Conservation (phyloP, 2,888 invertebrate genomes). For the Drosophila siamana region DNA sequence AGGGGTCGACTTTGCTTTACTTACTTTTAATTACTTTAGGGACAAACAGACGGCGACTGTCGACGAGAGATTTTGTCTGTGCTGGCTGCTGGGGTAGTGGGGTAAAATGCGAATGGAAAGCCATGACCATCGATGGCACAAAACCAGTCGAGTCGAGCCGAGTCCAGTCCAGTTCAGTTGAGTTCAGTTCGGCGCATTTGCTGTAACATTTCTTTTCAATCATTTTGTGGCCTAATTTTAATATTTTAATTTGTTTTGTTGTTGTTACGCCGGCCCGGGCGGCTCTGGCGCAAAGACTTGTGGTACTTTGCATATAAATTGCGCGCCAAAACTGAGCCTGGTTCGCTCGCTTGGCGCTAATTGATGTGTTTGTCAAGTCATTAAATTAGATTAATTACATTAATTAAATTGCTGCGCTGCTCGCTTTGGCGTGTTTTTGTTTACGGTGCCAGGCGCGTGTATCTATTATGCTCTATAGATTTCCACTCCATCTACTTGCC, state of each 20-base stretch:
- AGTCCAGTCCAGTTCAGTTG: constrained; percentile 9
- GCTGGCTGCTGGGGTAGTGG: neutral
- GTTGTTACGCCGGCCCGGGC: too few species aligned
- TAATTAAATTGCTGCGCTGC: constrained; percentile 69
- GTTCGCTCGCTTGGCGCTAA: constrained; percentile 62
- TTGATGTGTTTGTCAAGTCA: constrained; percentile 83
- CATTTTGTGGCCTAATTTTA: constrained; percentile 81
- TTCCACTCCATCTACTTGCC: neutral
- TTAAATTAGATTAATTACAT: constrained; percentile 83
- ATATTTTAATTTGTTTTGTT: constrained; percentile 80
- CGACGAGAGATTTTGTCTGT: constrained; percentile 18
- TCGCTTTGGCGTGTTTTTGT: constrained; percentile 9
- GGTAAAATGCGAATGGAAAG: constrained; percentile 6
- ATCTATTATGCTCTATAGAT: constrained; percentile 4
- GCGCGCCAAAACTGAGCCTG: constrained; percentile 36
- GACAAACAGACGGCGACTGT: constrained; percentile 59
- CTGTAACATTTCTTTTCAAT: constrained; percentile 76
- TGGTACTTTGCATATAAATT: constrained; percentile 76
- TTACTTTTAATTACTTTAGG: constrained; percentile 82
- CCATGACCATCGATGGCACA: constrained; percentile 48
- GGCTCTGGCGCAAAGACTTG: constrained; percentile 39
- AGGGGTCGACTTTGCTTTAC: constrained; percentile 58
- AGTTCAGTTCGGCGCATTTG: constrained; percentile 34
- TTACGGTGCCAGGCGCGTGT: constrained; percentile 21
- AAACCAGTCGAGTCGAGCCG: neutral